Evolutionary conservation across 2,888 invertebrate genomes (phyloP).

Genomic region (Micoletzkya japonica): DNA sequence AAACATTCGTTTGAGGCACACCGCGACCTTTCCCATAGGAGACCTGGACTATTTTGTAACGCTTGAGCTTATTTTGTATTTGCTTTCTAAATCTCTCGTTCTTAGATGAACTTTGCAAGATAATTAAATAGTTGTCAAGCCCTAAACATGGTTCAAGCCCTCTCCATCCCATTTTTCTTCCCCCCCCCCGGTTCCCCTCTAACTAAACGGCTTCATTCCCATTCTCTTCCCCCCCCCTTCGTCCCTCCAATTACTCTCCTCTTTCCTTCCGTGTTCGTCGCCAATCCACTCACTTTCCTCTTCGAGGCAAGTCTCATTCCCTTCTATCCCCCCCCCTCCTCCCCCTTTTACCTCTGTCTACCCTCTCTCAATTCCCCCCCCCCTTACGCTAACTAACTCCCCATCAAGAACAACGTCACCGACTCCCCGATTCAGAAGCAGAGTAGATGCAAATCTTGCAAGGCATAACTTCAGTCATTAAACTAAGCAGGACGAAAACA

Average conservation of each 20-base stretch:
- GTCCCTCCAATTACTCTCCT: neutral
- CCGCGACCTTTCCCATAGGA: too few relatives aligned
- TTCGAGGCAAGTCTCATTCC: neutral
- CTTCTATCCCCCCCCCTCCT: neutral
- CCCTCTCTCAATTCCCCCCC: constrained; percentile 1
- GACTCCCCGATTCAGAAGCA: too few relatives aligned
- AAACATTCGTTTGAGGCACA: too few relatives aligned
- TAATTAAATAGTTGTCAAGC: neutral
- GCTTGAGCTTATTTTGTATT: neutral
- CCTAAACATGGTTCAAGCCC: too few relatives aligned
- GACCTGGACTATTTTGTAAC: too few relatives aligned
- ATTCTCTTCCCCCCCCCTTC: neutral
- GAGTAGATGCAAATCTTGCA: too few relatives aligned
- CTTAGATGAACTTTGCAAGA: neutral
- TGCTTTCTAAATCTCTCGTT: neutral
- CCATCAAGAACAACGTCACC: too few relatives aligned
- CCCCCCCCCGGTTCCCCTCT: neutral
- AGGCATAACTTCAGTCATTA: too few relatives aligned
- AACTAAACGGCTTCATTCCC: neutral
- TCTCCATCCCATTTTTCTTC: neutral
- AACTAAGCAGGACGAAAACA: too few relatives aligned
- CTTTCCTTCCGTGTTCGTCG: neutral
- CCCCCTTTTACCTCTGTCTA: neutral
- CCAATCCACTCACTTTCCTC: neutral
- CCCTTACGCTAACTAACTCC: too few relatives aligned